phyloP scores from a whole-genome alignment of 2,888 invertebrate species.

The Ophion costatus region DNA sequence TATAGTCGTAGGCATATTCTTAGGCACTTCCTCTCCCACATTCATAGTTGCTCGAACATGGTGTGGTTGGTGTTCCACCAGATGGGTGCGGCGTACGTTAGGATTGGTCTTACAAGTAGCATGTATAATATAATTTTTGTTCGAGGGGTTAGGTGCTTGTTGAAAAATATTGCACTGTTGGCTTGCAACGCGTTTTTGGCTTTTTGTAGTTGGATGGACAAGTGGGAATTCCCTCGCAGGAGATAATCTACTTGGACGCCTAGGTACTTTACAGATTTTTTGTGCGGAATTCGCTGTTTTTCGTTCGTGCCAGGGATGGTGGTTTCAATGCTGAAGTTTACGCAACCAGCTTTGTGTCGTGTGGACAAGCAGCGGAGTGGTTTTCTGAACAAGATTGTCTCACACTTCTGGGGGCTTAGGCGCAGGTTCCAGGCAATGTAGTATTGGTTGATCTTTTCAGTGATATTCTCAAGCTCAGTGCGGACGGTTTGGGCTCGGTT shows the following conservation, averaged over 20 bases:
- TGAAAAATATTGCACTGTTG: no score
- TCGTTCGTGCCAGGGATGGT: no score
- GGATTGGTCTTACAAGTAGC: not conserved
- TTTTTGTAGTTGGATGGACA: no score
- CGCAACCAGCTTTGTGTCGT: not conserved
- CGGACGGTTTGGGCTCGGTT: not conserved
- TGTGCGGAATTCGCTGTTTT: no score
- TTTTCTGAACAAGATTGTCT: slow-evolving; percentile 56
- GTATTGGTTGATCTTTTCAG: slow-evolving; percentile 28
- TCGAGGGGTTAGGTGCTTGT: no score
- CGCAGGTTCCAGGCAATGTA: slow-evolving; percentile 50
- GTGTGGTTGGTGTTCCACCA: not conserved
- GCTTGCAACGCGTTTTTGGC: no score
- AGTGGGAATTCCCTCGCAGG: no score
- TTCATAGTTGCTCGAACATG: not conserved
- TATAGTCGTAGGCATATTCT: not conserved
- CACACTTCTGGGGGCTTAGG: slow-evolving; percentile 50
- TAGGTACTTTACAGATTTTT: no score
- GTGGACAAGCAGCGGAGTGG: not conserved
- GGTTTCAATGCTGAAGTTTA: no score
- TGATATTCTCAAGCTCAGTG: slow-evolving; percentile 4
- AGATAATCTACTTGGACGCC: no score
- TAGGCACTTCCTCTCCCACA: not conserved
- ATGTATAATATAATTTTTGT: no score
- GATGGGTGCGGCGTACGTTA: not conserved